These are phyloP conservation scores for Liodrosophila aerea DNA, from an alignment of 2,888 invertebrate genomes.

Conservation along the genomic window DNA sequence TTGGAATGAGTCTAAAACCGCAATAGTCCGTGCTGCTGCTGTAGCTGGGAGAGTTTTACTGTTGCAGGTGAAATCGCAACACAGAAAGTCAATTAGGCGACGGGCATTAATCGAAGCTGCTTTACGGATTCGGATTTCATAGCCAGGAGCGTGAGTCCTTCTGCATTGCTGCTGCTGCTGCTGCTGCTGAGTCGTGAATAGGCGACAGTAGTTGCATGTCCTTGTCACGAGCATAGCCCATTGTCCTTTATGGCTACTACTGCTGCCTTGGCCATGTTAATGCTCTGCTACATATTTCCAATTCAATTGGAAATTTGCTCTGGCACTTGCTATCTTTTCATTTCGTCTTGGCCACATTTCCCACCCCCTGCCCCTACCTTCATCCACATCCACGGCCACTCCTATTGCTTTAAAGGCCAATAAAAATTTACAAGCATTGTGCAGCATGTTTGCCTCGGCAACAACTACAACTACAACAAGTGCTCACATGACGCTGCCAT, in stretches of 20 bases:
- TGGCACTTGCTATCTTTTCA: slow-evolving; percentile 14
- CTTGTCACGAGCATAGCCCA: slow-evolving; percentile 25
- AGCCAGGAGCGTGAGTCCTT: slow-evolving; percentile 4
- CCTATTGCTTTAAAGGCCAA: slow-evolving; percentile 60
- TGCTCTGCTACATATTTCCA: slow-evolving; percentile 46
- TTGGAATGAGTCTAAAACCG: slow-evolving; percentile 16
- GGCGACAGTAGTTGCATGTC: slow-evolving; percentile 16
- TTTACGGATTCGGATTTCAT: slow-evolving; percentile 29
- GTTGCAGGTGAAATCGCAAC: slow-evolving; percentile 68
- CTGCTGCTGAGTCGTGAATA: too few species aligned
- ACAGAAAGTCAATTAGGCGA: slow-evolving; percentile 74
- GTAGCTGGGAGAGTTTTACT: not conserved
- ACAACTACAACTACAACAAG: slow-evolving; percentile 8
- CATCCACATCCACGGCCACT: not conserved
- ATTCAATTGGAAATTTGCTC: slow-evolving; percentile 63
- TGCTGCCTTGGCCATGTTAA: slow-evolving; percentile 40
- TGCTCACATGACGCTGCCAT: slow-evolving; percentile 6
- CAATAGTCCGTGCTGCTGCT: slow-evolving; percentile 15
- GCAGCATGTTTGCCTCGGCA: slow-evolving; percentile 28
- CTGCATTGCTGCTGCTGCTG: too few species aligned
- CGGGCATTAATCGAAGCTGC: slow-evolving; percentile 63
- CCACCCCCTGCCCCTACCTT: not conserved
- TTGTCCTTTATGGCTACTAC: slow-evolving; percentile 38
- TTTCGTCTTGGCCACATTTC: not conserved
- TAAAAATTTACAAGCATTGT: slow-evolving; percentile 57